Percentiles rank a stretch among this genome's conserved stretches.
These are phyloP conservation scores for Pandemis cinnamomeana DNA, from an alignment of 2,888 invertebrate genomes.

Conservation along the genomic window DNA sequence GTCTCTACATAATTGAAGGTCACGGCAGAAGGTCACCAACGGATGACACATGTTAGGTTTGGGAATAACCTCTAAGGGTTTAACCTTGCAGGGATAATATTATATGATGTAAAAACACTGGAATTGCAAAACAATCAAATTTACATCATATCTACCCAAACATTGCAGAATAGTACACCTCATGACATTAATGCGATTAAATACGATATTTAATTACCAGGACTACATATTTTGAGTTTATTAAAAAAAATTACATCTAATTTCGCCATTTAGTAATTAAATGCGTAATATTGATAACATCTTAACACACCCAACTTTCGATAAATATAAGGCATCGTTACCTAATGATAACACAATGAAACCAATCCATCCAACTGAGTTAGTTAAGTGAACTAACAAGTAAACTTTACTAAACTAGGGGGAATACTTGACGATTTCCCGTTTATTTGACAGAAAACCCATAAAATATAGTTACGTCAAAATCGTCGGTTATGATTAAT, in stretches of 20 bases:
- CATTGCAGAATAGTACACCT: too few relatives aligned
- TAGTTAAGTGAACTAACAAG: background rate
- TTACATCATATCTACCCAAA: background rate
- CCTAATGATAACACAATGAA: background rate
- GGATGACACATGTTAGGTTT: constrained; percentile 5
- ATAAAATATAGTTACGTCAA: too few relatives aligned
- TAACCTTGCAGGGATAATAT: background rate
- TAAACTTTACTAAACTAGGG: background rate
- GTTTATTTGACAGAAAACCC: too few relatives aligned
- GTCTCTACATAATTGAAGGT: constrained; percentile 35
- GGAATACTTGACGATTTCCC: too few relatives aligned
- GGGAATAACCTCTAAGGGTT: constrained; percentile 5
- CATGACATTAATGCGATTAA: too few relatives aligned
- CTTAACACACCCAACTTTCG: background rate
- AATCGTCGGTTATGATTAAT: too few relatives aligned
- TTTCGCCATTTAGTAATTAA: background rate
- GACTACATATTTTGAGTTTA: background rate
- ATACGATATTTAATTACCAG: too few relatives aligned
- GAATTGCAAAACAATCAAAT: background rate
- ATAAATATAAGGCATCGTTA: background rate
- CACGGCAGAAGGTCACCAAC: constrained; percentile 42
- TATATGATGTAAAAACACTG: background rate
- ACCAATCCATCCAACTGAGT: background rate
- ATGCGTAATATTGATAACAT: background rate
- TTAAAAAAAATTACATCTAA: background rate